Base-by-base conservation (phyloP, 2,113 vertebrate species). In the Zootoca vivipara region DNA sequence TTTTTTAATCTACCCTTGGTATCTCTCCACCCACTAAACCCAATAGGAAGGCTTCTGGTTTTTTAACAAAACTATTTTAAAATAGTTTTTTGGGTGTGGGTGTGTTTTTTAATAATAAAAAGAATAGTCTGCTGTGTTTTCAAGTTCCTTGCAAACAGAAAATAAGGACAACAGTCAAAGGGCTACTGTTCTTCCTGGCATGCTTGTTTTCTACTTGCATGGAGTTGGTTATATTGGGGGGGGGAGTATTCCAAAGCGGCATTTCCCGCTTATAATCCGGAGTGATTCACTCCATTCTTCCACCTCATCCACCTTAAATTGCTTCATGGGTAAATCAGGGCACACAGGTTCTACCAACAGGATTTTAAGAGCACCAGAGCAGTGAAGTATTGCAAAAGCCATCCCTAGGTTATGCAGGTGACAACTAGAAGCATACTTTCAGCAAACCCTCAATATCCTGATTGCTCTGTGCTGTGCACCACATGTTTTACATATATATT, bases 401-500 rank as follows among this genome's bases (percentile, higher is more conserved):
- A 78, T 91, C 91, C 87, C 91, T 1, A 1, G 89, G 90, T 89
- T 79, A 30, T 69, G 46, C 38, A 82, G 84, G 89, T 93, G 89
- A 90, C 85, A 88, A 72, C 87, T 92, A 90, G 83, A 22, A 52
- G 77, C 24, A 93, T 89, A 10, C 87, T 40, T 88, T 83, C 91
- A 90, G 90, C 56, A 0, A 2, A 85, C 12, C 82, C 78, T 86
- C 72, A 78, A 56, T 30, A 75, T 82, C 89, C 46, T 62, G 62
- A 46, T 86, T 89, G 83, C 78, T 89, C 87, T 78, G 85, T 89
- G 83, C 89, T 87, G n/a, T 73, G 56, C 90, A 89, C 94, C 94
- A 90, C 82, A 82, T 69, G 90, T 93, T 95, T 93, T 95, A 89
- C 0, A 0, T 91, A 90, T 78, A 78, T 89, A 33, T 84, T 85